These are phyloP conservation scores for Echeneis naucrates DNA, from an alignment of 2,797 vertebrate species.

Conservation along the genomic window DNA sequence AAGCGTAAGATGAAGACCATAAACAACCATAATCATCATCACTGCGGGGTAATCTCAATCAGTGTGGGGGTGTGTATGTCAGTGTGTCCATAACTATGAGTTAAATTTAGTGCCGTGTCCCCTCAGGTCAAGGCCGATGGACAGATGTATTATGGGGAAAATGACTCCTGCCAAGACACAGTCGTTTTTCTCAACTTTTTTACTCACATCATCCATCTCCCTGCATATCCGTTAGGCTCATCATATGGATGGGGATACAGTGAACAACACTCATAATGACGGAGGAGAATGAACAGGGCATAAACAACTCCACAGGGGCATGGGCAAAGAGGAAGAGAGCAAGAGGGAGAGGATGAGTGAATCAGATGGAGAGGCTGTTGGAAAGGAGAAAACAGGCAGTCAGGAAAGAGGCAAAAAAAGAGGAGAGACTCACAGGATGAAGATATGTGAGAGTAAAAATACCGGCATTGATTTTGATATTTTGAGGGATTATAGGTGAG, in stretches of 20 bases:
- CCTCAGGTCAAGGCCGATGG: slow-evolving; percentile 73
- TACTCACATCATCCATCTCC: slow-evolving; percentile 60
- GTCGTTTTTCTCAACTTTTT: slow-evolving; percentile 62
- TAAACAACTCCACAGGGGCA: slow-evolving; percentile 58
- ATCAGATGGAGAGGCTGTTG: slow-evolving; percentile 13
- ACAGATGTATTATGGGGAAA: slow-evolving; percentile 72
- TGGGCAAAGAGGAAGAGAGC: slow-evolving; percentile 30
- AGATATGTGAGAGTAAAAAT: slow-evolving; percentile 2
- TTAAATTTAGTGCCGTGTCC: slow-evolving; percentile 68
- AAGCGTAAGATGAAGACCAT: slow-evolving; percentile 64
- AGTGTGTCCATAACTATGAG: slow-evolving; percentile 56
- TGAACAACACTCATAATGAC: slow-evolving; percentile 71
- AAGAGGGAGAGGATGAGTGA: slow-evolving; percentile 18
- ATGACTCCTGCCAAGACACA: slow-evolving; percentile 61
- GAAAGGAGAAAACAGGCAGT: slow-evolving; percentile 3
- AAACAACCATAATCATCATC: slow-evolving; percentile 78
- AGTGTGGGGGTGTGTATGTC: slow-evolving; percentile 39
- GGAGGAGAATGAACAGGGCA: slow-evolving; percentile 60
- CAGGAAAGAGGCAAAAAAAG: background rate
- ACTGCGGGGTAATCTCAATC: slow-evolving; percentile 67
- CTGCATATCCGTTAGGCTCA: slow-evolving; percentile 52
- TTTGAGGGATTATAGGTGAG: slow-evolving; percentile 27
- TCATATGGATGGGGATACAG: slow-evolving; percentile 67
- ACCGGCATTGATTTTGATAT: slow-evolving; percentile 5
- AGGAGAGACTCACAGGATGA: slow-evolving; percentile 19